These are phyloP conservation scores for Colaptes auratus DNA, from an alignment of 2,113 vertebrate species.

Conservation along the genomic window DNA sequence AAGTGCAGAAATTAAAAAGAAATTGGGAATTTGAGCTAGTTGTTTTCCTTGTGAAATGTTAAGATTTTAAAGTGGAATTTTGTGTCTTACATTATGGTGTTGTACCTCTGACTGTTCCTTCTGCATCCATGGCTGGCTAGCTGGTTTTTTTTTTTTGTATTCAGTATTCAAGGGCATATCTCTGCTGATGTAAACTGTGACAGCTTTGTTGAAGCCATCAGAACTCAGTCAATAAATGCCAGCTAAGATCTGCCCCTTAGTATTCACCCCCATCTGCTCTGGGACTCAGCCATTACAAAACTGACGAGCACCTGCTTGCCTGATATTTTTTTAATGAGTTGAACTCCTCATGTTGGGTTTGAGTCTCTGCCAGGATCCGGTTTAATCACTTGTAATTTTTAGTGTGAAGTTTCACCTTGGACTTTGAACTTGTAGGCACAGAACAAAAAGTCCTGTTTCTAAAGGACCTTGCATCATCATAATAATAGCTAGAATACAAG, in stretches of 20 bases:
- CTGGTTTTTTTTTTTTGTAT: background rate
- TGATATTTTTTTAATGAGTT: constrained; percentile 46
- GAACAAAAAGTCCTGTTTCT: constrained; percentile 34
- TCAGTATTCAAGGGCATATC: background rate
- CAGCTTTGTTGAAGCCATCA: constrained; percentile 1
- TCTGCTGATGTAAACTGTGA: background rate
- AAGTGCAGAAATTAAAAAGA: background rate
- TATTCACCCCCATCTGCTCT: constrained; percentile 10
- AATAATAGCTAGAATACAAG: constrained; percentile 4
- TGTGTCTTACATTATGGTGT: background rate
- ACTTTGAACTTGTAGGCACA: constrained; percentile 3
- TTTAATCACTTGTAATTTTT: constrained; percentile 54
- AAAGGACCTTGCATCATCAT: background rate
- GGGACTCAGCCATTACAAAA: background rate
- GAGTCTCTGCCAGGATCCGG: constrained; percentile 34
- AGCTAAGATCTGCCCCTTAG: constrained; percentile 8
- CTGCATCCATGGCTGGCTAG: background rate
- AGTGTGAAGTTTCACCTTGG: constrained; percentile 39
- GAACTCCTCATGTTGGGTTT: constrained; percentile 40
- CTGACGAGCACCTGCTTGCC: background rate
- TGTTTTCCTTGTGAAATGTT: background rate
- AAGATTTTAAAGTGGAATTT: background rate
- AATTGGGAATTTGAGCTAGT: background rate
- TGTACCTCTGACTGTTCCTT: background rate
- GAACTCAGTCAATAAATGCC: background rate